Evolutionary conservation across 2,797 vertebrate genomes (phyloP).

Genomic region (Melanotaenia parkinsoni): DNA sequence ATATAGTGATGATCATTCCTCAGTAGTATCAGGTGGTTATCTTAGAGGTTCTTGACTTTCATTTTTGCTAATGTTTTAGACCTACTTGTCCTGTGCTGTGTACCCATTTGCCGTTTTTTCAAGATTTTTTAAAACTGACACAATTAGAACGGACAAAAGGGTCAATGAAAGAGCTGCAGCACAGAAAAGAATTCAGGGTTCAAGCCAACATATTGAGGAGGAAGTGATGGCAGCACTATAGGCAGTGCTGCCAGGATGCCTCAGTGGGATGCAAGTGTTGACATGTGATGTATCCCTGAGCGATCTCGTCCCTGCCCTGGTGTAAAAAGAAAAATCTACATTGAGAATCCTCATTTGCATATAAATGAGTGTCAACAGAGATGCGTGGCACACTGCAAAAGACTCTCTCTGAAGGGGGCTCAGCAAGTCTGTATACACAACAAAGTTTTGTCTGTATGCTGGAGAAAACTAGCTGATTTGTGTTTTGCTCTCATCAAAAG

Average conservation of each 20-base stretch:
- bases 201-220: constrained; percentile 26
- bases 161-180: constrained; percentile 15
- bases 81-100: constrained; percentile 28
- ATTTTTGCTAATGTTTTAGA: constrained; percentile 4
- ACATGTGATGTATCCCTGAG: constrained; percentile 74
- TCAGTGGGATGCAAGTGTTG: constrained; percentile 69
- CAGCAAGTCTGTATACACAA: constrained; percentile 55
- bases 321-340: constrained; percentile 70
- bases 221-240: constrained; percentile 47
- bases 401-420: constrained; percentile 50
- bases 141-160: constrained; percentile 21
- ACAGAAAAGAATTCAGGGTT: constrained; percentile 46
- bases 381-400: constrained; percentile 73
- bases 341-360: constrained; percentile 73
- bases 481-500: constrained; percentile 67
- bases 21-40: constrained; percentile 1
- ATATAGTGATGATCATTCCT: constrained; percentile 12
- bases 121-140: constrained; percentile 17
- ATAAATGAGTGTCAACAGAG: constrained; percentile 72
- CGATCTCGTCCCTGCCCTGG: constrained; percentile 49
- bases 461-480: constrained; percentile 61
- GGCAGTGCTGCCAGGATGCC: constrained; percentile 45
- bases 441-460: constrained; percentile 68
- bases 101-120: constrained; percentile 7
- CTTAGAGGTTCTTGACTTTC: background rate